Evolutionary conservation across 2,888 invertebrate genomes (phyloP).

Genomic region (Penaeus monodon): DNA sequence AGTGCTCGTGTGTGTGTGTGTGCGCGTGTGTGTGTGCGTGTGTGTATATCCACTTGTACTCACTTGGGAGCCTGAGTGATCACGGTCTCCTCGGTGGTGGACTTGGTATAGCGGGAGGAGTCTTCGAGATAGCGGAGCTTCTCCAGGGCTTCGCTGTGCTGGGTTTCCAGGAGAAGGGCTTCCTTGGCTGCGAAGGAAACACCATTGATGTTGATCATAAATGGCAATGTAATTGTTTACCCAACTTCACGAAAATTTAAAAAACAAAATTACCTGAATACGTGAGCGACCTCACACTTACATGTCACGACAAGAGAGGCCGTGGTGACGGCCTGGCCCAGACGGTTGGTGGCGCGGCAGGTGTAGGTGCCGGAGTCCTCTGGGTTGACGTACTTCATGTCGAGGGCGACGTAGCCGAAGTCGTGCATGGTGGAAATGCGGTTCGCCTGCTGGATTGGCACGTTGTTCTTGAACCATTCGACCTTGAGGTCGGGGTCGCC

Average conservation of each 20-base stretch:
- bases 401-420: slow-evolving; percentile 95
- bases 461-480: slow-evolving; percentile 93
- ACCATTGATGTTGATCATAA: background rate
- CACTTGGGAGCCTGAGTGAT: slow-evolving; percentile 77
- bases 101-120: slow-evolving; percentile 81
- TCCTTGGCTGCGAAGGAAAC: slow-evolving; percentile 79
- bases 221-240: too few relatives aligned
- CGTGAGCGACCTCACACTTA: slow-evolving; percentile 34
- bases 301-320: slow-evolving; percentile 77
- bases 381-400: slow-evolving; percentile 93
- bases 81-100: slow-evolving; percentile 82
- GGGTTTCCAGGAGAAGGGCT: slow-evolving; percentile 87
- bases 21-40: slow-evolving; percentile 10
- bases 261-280: too few relatives aligned
- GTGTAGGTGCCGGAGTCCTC: slow-evolving; percentile 98
- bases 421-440: slow-evolving; percentile 95
- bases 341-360: slow-evolving; percentile 88
- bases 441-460: slow-evolving; percentile 78
- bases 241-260: too few relatives aligned
- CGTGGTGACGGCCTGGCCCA: slow-evolving; percentile 95
- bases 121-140: slow-evolving; percentile 90
- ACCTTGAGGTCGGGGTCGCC: slow-evolving; percentile 93
- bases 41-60: background rate
- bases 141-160: slow-evolving; percentile 88
- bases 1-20: slow-evolving; percentile 10